Conservation (phyloP, 2,797 vertebrate genomes). For the Enteromius anoplus region DNA sequence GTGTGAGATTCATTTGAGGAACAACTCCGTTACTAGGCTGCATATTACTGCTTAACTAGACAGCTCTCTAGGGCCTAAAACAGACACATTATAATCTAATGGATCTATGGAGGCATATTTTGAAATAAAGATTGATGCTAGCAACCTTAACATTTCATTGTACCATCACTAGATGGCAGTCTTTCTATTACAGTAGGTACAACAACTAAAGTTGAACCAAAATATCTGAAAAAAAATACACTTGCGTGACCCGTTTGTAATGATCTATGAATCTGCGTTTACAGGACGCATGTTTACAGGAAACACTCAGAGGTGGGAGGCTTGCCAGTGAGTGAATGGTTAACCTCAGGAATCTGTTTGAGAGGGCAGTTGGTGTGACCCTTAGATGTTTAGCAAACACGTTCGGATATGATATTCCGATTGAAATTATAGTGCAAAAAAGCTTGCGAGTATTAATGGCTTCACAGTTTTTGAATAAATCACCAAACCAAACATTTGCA, state of each 20-base stretch:
- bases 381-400: slow-evolving; percentile 12
- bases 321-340: slow-evolving; percentile 23
- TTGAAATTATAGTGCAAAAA: not conserved
- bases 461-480: not conserved
- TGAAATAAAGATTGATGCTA: not conserved
- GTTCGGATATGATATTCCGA: not conserved
- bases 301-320: slow-evolving; percentile 9
- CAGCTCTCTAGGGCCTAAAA: not conserved
- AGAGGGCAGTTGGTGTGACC: slow-evolving; percentile 31
- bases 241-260: slow-evolving; percentile 21
- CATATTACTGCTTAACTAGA: not conserved
- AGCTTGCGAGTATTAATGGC: not conserved
- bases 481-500: not conserved
- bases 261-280: slow-evolving; percentile 1
- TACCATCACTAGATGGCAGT: slow-evolving; percentile 45
- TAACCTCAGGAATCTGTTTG: slow-evolving; percentile 37
- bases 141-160: not conserved
- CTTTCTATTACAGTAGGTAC: not conserved
- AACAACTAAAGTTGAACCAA: not conserved
- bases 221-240: slow-evolving; percentile 8
- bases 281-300: slow-evolving; percentile 32
- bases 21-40: not conserved
- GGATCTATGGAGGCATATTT: not conserved
- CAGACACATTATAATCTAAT: not conserved
- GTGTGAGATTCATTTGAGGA: not conserved